phyloP scores from a whole-genome alignment of 2,888 invertebrate genomes.

The Pomacea canaliculata region DNA sequence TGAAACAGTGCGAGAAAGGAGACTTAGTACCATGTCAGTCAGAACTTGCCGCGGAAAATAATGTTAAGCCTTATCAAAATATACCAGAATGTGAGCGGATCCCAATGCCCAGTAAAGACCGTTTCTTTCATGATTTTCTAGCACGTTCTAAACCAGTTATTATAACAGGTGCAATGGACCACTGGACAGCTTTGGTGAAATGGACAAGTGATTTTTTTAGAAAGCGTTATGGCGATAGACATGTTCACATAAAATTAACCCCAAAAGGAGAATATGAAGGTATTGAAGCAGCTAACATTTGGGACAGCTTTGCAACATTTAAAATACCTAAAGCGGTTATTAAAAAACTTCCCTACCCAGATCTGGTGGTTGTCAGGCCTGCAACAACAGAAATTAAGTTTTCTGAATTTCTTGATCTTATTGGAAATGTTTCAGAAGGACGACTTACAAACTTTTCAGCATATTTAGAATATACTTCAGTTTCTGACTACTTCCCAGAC shows the following conservation, averaged over 20 bases:
- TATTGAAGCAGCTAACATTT: constrained; percentile 56
- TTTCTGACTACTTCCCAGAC: constrained; percentile 58
- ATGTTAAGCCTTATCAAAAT: not conserved
- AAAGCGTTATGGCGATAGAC: constrained; percentile 46
- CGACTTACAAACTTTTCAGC: constrained; percentile 55
- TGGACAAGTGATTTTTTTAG: constrained; percentile 62
- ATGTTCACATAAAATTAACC: constrained; percentile 63
- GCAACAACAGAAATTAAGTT: constrained; percentile 61
- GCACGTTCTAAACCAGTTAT: constrained; percentile 64
- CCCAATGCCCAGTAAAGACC: constrained; percentile 36
- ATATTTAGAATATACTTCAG: constrained; percentile 67
- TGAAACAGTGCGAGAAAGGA: constrained; percentile 36
- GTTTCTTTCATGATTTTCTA: constrained; percentile 61
- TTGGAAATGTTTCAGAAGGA: constrained; percentile 50
- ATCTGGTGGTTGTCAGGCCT: constrained; percentile 66
- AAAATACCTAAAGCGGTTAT: constrained; percentile 56
- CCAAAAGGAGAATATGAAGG: constrained; percentile 65
- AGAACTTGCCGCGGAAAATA: not conserved
- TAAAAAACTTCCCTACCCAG: constrained; percentile 56
- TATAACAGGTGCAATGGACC: constrained; percentile 48
- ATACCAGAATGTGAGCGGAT: constrained; percentile 50
- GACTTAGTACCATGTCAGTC: not conserved
- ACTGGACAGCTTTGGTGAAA: constrained; percentile 60
- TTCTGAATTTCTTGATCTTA: constrained; percentile 60
- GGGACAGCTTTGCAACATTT: constrained; percentile 57